Evolutionary conservation across 2,797 vertebrate species (phyloP).

Genomic region (Cossypha polioptera): DNA sequence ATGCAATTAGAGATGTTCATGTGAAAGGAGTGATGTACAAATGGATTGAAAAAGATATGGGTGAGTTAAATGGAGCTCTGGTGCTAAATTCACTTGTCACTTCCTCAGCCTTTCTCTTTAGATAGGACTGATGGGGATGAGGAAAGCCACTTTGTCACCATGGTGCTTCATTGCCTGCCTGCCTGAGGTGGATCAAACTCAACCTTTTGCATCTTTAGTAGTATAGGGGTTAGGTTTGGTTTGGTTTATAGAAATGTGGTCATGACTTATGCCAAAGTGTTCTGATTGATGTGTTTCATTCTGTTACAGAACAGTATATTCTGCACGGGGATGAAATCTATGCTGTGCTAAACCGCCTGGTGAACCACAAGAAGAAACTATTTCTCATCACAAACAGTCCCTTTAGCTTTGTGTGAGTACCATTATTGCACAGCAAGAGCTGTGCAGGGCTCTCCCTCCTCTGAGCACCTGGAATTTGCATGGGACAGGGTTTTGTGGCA

Average conservation of each 20-base stretch:
- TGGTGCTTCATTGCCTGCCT: background rate
- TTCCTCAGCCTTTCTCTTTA: background rate
- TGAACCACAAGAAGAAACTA: slow-evolving; percentile 80
- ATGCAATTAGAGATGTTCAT: slow-evolving; percentile 81
- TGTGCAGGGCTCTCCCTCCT: background rate
- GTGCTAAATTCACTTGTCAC: background rate
- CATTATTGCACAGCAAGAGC: background rate
- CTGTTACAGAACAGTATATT: slow-evolving; percentile 76
- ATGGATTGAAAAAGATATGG: slow-evolving; percentile 82
- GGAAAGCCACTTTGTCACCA: background rate
- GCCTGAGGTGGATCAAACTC: background rate
- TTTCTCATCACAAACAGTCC: slow-evolving; percentile 86
- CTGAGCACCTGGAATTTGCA: background rate
- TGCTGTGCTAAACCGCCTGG: slow-evolving; percentile 78
- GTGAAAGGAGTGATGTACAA: slow-evolving; percentile 85
- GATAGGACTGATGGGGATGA: background rate
- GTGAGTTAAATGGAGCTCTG: slow-evolving; percentile 65
- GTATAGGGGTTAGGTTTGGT: background rate
- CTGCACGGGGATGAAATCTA: slow-evolving; percentile 80
- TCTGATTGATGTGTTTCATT: background rate
- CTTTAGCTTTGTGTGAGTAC: slow-evolving; percentile 82
- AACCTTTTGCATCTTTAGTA: background rate
- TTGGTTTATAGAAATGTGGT: background rate
- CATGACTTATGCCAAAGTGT: background rate
- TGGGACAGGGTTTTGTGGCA: background rate